These are phyloP conservation scores for Typhlichthys eigenmanni DNA, from an alignment of 2,797 vertebrate genomes.

Conservation along the genomic window DNA sequence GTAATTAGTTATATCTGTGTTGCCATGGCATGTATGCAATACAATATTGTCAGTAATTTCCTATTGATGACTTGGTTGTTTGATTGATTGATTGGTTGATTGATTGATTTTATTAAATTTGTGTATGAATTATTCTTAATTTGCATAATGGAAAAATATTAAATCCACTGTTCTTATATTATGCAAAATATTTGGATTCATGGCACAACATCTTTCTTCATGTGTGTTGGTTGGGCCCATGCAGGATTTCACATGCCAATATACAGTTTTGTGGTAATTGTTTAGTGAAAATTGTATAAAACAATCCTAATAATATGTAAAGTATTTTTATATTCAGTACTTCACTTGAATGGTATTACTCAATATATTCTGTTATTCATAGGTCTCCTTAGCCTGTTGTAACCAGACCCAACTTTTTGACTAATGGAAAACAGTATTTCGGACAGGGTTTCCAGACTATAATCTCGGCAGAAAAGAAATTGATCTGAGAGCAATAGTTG, in stretches of 20 bases:
- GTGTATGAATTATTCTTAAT: conserved; percentile 46
- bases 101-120: too few species aligned
- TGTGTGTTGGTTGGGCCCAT: neutral
- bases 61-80: conserved; percentile 38
- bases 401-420: too few species aligned
- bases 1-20: conserved; percentile 23
- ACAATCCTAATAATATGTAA: too few species aligned
- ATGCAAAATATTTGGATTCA: conserved; percentile 48
- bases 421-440: too few species aligned
- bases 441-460: too few species aligned
- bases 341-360: too few species aligned
- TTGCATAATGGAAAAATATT: conserved; percentile 58
- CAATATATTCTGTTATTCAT: neutral
- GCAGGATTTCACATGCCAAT: neutral
- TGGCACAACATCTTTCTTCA: conserved; percentile 18
- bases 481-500: too few species aligned
- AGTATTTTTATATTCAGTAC: too few species aligned
- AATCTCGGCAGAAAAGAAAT: too few species aligned
- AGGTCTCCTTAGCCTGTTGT: neutral
- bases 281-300: neutral
- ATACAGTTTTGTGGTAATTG: conserved; percentile 1
- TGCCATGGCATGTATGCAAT: conserved; percentile 7
- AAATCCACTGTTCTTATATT: conserved; percentile 48
- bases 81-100: too few species aligned
- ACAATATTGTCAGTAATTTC: conserved; percentile 31